These are phyloP conservation scores for Limnothrissa miodon DNA, from an alignment of 2,113 vertebrate species.

Conservation along the genomic window DNA sequence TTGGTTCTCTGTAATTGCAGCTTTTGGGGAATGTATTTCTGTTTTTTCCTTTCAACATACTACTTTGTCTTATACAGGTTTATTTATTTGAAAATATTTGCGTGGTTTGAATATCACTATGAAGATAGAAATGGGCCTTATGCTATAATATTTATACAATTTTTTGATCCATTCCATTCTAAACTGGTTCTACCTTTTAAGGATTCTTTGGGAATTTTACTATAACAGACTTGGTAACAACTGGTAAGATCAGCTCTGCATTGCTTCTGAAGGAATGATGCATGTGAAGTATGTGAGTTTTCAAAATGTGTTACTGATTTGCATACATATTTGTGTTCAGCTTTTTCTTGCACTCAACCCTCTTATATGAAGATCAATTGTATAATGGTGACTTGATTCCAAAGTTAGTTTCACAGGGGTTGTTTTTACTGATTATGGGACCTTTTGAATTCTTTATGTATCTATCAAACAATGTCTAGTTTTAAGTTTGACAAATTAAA, in stretches of 20 bases:
- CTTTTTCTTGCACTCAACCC: neutral
- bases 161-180: neutral
- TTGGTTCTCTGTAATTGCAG: neutral
- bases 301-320: neutral
- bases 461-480: slow-evolving; percentile 12
- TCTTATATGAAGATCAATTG: neutral
- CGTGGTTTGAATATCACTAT: neutral
- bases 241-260: too few relatives aligned
- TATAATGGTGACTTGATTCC: neutral
- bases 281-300: too few relatives aligned
- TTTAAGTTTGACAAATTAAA: neutral
- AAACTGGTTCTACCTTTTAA: neutral
- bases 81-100: neutral
- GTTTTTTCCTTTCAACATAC: neutral
- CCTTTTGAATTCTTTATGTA: neutral
- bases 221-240: too few relatives aligned
- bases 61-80: neutral
- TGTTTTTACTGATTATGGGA: neutral
- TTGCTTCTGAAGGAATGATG: too few relatives aligned
- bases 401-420: neutral
- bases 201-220: too few relatives aligned
- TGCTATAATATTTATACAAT: neutral
- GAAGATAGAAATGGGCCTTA: neutral
- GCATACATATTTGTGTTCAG: neutral
- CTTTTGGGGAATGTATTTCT: neutral